phyloP scores from a whole-genome alignment of 2,113 vertebrate genomes.

The Lophius piscatorius region DNA sequence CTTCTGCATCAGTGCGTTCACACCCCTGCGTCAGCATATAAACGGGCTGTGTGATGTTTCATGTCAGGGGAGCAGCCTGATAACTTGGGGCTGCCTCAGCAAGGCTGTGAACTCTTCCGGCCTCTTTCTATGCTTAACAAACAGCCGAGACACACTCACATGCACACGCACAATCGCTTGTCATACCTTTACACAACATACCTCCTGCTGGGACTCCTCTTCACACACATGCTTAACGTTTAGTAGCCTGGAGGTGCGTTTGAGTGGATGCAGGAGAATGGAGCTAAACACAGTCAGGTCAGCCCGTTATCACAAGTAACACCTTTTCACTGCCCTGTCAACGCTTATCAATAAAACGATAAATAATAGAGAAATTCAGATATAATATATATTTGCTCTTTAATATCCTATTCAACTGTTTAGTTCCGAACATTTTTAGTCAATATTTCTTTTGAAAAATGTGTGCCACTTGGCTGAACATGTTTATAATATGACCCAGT shows the following conservation, averaged over 20 bases:
- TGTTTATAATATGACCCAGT: no score
- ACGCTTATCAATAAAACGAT: not conserved
- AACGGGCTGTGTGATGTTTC: conserved; percentile 65
- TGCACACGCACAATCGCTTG: conserved; percentile 45
- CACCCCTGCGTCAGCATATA: conserved; percentile 65
- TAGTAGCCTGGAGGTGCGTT: conserved; percentile 52
- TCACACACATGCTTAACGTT: conserved; percentile 59
- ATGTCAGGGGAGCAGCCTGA: conserved; percentile 64
- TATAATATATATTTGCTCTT: no score
- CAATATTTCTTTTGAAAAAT: no score
- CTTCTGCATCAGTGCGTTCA: conserved; percentile 56
- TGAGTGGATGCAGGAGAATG: conserved; percentile 10
- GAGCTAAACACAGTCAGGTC: conserved; percentile 16
- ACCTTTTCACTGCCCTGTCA: conserved; percentile 6
- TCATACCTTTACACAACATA: conserved; percentile 39
- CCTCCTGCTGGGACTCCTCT: conserved; percentile 47
- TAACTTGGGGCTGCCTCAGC: conserved; percentile 55
- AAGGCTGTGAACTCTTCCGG: conserved; percentile 41
- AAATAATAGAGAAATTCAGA: no score
- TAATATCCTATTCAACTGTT: no score
- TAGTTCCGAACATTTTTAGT: no score
- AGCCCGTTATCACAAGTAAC: conserved; percentile 33
- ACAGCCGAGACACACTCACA: conserved; percentile 16
- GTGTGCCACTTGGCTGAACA: no score
- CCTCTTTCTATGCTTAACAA: conserved; percentile 37